Base-by-base conservation (phyloP, 1,140 invertebrate species). In the Orchesella cincta region DNA sequence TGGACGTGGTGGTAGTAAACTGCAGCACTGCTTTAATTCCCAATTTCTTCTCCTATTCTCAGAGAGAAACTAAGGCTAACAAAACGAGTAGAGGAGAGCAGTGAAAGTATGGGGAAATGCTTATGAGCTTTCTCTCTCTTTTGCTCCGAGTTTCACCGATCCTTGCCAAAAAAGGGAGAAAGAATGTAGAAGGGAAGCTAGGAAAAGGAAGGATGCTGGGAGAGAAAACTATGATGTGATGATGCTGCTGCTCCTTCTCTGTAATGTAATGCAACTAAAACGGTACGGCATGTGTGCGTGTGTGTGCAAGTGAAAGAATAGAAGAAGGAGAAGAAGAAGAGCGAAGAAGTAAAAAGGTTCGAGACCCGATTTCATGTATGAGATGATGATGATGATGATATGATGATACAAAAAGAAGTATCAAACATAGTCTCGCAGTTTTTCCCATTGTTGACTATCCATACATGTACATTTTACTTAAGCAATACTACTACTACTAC, bases 201-300 rank as follows among this genome's bases (percentile, higher is more conserved):
- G 62, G 62, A 67, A 67, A n/a, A 33, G 62, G 62, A 67, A 67
- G 31, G 62, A 67, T 67, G 62, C 33, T 26, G 52, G 5, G 52
- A 57, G 52, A 57, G 62, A 67, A 23, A 67, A 33, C 29, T 8
- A 29, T 5, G 62, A 67, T 31, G 62, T 33, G 62, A 67, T 67
- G 62, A 29, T 67, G 23, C 62, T n/a, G n/a, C n/a, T n/a, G n/a
- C n/a, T n/a, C n/a, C n/a, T n/a, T n/a, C n/a, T n/a, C n/a, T n/a
- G n/a, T n/a, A n/a, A n/a, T n/a, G 33, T 67, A 67, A 67, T 31
- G 29, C 62, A 67, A 67, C 62, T 67, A 67, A 67, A 67, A 67
- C 29, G 62, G 62, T 67, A 67, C 14, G 26, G 29, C 28, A 46
- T 12, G 39, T 46, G 39, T 46, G 20, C 8, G 8, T 12, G 20